These are phyloP conservation scores for Agelastica alni DNA, from an alignment of 2,888 invertebrate genomes.

Conservation along the genomic window DNA sequence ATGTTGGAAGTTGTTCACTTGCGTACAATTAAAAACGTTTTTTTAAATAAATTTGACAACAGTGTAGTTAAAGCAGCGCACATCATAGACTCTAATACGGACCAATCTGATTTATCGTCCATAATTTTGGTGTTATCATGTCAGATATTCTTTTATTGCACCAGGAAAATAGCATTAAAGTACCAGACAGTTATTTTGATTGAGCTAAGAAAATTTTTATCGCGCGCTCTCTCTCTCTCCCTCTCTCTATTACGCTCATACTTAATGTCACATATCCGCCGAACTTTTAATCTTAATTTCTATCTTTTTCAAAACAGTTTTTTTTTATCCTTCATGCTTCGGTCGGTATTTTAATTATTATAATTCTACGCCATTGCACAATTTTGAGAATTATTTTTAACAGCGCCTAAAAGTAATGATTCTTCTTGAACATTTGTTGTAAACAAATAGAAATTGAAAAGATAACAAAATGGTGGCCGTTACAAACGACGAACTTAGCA, in stretches of 20 bases:
- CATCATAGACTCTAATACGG: conserved; percentile 10
- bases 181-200: conserved; percentile 15
- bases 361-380: too few relatives aligned
- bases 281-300: neutral
- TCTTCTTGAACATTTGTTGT: too few relatives aligned
- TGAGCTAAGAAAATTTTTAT: too few relatives aligned
- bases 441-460: too few relatives aligned
- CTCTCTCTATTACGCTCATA: too few relatives aligned
- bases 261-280: neutral
- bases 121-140: conserved; percentile 23
- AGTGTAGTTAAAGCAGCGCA: neutral
- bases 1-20: too few relatives aligned
- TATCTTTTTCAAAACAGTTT: neutral
- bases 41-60: neutral
- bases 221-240: too few relatives aligned
- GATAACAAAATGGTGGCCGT: neutral
- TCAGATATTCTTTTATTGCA: conserved; percentile 17
- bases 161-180: conserved; percentile 19
- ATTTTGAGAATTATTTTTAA: too few relatives aligned
- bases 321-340: too few relatives aligned
- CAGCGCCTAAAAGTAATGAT: too few relatives aligned
- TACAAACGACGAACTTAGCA: neutral
- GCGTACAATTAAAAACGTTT: too few relatives aligned
- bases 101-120: conserved; percentile 24
- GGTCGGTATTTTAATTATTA: too few relatives aligned